phyloP scores from a whole-genome alignment of 2,888 invertebrate species.

The Brachyptera risi region DNA sequence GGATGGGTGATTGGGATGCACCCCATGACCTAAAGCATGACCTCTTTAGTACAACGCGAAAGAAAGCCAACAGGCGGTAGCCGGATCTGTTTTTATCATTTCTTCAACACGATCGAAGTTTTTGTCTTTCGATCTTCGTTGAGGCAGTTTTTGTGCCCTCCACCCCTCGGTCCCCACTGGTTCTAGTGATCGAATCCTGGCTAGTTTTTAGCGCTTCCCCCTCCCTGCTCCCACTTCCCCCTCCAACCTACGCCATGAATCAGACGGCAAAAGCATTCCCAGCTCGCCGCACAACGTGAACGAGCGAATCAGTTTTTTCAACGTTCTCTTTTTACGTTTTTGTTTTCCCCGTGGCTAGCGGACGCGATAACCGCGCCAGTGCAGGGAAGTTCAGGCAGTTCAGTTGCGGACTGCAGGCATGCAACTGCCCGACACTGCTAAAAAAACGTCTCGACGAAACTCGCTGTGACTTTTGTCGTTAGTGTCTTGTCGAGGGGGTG shows the following conservation, averaged over 20 bases:
- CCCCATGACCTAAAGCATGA: background rate
- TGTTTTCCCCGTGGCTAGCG: conserved; percentile 14
- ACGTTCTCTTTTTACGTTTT: conserved; percentile 31
- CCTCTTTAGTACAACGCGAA: background rate
- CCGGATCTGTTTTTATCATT: conserved; percentile 14
- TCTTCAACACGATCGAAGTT: conserved; percentile 15
- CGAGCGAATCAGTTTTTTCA: conserved; percentile 24
- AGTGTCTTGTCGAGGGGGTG: background rate
- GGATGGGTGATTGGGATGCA: background rate
- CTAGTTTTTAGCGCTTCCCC: conserved; percentile 25
- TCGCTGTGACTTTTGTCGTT: background rate
- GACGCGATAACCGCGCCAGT: no score
- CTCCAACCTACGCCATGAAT: conserved; percentile 26
- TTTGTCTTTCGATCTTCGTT: conserved; percentile 3
- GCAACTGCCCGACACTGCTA: background rate
- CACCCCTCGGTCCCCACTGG: conserved; percentile 1
- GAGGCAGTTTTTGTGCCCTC: conserved; percentile 9
- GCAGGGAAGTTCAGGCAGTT: background rate
- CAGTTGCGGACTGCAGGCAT: background rate
- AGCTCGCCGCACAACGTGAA: conserved; percentile 22
- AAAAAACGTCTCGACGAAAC: background rate
- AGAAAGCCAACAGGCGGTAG: conserved; percentile 2
- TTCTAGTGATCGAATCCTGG: conserved; percentile 15
- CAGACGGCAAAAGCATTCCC: conserved; percentile 27
- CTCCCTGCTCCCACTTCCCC: conserved; percentile 15